A percentile compares a stretch with the other conserved stretches of the same genome.
These are phyloP conservation scores for Pristionchus japonicus DNA, from an alignment of 2,888 invertebrate species.

Conservation along the genomic window DNA sequence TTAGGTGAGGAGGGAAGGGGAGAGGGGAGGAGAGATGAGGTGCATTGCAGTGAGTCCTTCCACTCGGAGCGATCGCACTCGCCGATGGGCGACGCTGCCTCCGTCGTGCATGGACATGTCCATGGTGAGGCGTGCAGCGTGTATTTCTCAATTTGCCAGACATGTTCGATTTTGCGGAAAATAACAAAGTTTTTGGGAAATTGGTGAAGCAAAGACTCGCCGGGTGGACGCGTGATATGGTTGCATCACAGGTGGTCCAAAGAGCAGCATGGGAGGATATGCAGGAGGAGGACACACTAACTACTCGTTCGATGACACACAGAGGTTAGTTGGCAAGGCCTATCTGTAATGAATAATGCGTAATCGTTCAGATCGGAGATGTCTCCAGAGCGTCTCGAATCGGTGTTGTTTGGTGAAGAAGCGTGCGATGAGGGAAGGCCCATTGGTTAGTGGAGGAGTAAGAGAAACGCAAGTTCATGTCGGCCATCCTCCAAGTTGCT, in stretches of 20 bases:
- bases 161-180: background rate
- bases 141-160: background rate
- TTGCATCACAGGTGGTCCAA: background rate
- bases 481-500: too few species aligned
- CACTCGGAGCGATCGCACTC: constrained; percentile 28
- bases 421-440: constrained; percentile 23
- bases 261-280: constrained; percentile 3
- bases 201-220: background rate
- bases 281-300: background rate
- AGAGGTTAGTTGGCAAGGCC: background rate
- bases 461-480: too few species aligned
- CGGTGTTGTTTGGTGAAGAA: constrained; percentile 55
- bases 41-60: constrained; percentile 5
- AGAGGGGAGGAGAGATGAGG: background rate
- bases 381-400: constrained; percentile 49
- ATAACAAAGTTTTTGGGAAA: background rate
- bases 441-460: constrained; percentile 5
- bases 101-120: background rate
- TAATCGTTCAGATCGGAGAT: background rate
- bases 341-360: background rate
- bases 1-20: background rate
- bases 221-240: background rate
- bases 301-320: constrained; percentile 12
- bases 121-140: background rate
- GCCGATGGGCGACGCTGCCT: background rate